Evolutionary conservation across 2,113 vertebrate genomes (phyloP).

Genomic region (Zosterops japonicus): DNA sequence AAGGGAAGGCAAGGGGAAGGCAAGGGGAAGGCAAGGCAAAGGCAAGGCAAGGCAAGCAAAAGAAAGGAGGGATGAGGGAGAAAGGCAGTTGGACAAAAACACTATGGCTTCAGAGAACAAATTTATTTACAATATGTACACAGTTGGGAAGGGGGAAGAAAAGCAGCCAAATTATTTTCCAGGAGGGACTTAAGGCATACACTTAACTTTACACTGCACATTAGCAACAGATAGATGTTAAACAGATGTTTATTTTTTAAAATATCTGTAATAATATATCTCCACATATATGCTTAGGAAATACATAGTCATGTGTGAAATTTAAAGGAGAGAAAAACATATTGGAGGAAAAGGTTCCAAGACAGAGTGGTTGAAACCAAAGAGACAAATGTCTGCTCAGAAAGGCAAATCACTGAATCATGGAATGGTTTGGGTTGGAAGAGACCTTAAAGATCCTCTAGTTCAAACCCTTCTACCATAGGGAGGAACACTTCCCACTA

Average conservation of each 20-base stretch:
- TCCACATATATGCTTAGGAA: neutral
- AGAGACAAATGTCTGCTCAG: neutral
- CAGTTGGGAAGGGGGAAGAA: neutral
- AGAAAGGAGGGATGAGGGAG: neutral
- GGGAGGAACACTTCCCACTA: neutral
- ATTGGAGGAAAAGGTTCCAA: neutral
- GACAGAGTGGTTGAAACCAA: neutral
- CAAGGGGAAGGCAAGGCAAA: neutral
- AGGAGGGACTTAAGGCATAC: neutral
- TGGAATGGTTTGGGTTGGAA: neutral
- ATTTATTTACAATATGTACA: neutral
- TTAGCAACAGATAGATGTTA: neutral
- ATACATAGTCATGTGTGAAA: neutral
- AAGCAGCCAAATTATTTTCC: neutral
- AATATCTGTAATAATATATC: neutral
- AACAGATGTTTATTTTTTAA: conserved; percentile 20
- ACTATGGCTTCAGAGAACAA: neutral
- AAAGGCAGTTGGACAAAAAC: neutral
- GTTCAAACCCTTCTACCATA: neutral
- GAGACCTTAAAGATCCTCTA: neutral
- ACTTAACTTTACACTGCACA: neutral
- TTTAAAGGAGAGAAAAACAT: neutral
- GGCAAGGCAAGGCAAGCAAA: neutral
- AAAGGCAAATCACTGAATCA: neutral
- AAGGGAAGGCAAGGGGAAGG: neutral